Percentiles rank a stretch among this genome's conserved stretches.
Evolutionary conservation across 2,888 invertebrate species (phyloP).

Genomic region (Timandra comae): DNA sequence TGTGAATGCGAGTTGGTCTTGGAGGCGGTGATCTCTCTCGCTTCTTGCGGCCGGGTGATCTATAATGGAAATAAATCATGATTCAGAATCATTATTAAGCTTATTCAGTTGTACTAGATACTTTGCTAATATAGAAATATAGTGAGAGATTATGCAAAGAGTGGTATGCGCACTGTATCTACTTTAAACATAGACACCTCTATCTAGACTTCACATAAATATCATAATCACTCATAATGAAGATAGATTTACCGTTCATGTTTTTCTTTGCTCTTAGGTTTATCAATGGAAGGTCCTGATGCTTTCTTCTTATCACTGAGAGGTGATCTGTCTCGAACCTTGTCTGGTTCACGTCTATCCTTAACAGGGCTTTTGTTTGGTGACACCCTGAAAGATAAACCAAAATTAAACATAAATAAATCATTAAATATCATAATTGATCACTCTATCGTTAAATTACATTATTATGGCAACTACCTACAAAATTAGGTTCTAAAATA

Average conservation of each 20-base stretch:
- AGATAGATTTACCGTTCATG: slow-evolving; percentile 69
- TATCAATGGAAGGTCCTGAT: slow-evolving; percentile 50
- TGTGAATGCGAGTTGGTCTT: slow-evolving; percentile 94
- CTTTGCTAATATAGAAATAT: too few species aligned
- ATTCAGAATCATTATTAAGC: too few species aligned
- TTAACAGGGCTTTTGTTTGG: slow-evolving; percentile 68
- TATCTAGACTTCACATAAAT: too few species aligned
- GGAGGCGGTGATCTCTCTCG: slow-evolving; percentile 93
- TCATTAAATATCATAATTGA: too few species aligned
- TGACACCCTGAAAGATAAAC: slow-evolving; percentile 55
- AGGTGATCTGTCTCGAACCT: slow-evolving; percentile 63
- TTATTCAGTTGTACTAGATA: too few species aligned
- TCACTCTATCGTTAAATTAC: too few species aligned
- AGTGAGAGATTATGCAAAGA: too few species aligned
- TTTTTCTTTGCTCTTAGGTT: slow-evolving; percentile 63
- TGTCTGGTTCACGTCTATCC: slow-evolving; percentile 64
- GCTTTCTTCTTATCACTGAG: slow-evolving; percentile 64
- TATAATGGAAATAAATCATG: slow-evolving; percentile 30
- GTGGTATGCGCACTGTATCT: too few species aligned
- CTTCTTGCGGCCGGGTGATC: slow-evolving; percentile 80
- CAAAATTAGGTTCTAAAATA: too few species aligned
- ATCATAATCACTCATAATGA: too few species aligned
- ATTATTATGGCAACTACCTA: too few species aligned
- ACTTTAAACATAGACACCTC: too few species aligned
- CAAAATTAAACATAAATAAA: slow-evolving; percentile 7